These are phyloP conservation scores for Polia nebulosa DNA, from an alignment of 2,888 invertebrate genomes.

Conservation along the genomic window DNA sequence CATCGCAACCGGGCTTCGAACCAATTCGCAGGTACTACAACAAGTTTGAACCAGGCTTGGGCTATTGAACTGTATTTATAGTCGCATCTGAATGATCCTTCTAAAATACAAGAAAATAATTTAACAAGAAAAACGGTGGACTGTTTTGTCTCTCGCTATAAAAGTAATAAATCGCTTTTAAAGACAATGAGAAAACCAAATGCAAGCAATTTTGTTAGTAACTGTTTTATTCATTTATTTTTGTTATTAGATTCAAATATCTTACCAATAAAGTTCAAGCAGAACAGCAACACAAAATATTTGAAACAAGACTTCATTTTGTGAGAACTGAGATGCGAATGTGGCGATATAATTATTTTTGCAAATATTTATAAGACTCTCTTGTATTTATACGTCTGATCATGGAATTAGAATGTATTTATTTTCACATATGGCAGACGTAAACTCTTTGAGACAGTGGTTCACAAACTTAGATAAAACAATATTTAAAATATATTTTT, in stretches of 20 bases:
- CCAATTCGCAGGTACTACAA: slow-evolving; percentile 32
- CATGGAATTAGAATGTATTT: not conserved
- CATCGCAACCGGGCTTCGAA: slow-evolving; percentile 34
- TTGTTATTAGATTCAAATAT: too few relatives aligned
- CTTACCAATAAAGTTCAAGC: not conserved
- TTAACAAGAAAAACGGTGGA: not conserved
- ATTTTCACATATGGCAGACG: too few relatives aligned
- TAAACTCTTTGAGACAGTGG: not conserved
- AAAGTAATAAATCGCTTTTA: too few relatives aligned
- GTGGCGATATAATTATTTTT: not conserved
- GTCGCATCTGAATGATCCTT: slow-evolving; percentile 28
- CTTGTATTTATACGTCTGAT: too few relatives aligned
- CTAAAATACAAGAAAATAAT: slow-evolving; percentile 4
- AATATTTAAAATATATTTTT: too few relatives aligned
- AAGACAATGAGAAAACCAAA: too few relatives aligned
- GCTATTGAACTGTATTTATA: slow-evolving; percentile 18
- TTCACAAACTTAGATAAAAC: too few relatives aligned
- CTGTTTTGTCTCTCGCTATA: too few relatives aligned
- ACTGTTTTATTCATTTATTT: too few relatives aligned
- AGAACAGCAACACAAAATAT: not conserved
- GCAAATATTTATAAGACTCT: not conserved
- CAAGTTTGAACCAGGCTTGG: slow-evolving; percentile 36
- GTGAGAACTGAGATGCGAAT: not conserved
- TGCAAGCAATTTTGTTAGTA: too few relatives aligned
- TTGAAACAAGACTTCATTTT: not conserved